Evolutionary conservation across 2,888 invertebrate species (phyloP).

Genomic region (Arrhopalites spinosus): DNA sequence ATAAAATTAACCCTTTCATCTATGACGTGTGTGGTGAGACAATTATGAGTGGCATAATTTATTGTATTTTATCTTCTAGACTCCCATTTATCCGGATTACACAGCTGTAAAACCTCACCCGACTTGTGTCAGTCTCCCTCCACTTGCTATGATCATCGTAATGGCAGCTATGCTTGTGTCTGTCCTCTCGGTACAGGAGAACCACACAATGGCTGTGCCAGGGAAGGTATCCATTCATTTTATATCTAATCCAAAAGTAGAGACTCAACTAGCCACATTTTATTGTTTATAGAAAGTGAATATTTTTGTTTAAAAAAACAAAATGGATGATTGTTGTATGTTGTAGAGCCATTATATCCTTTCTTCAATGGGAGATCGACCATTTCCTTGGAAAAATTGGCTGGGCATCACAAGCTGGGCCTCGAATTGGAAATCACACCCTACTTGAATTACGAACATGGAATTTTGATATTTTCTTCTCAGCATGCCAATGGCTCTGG

Average conservation of each 20-base stretch:
- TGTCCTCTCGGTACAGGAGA: slow-evolving; percentile 52
- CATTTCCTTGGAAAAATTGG: slow-evolving; percentile 75
- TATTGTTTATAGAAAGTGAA: not conserved
- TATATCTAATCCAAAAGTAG: too few relatives aligned
- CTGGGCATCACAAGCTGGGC: slow-evolving; percentile 81
- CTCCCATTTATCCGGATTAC: slow-evolving; percentile 49
- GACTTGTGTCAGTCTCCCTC: slow-evolving; percentile 48
- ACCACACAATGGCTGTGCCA: slow-evolving; percentile 43
- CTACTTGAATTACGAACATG: slow-evolving; percentile 71
- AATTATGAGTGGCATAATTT: too few relatives aligned
- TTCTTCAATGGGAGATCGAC: slow-evolving; percentile 82
- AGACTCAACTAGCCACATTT: too few relatives aligned
- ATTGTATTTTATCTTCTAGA: slow-evolving; percentile 25
- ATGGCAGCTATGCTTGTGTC: slow-evolving; percentile 53
- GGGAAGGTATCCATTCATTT: slow-evolving; percentile 47
- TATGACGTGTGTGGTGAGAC: too few relatives aligned
- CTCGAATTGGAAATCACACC: slow-evolving; percentile 86
- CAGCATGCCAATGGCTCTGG: slow-evolving; percentile 82
- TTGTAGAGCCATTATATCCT: slow-evolving; percentile 62
- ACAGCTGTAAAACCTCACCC: slow-evolving; percentile 47
- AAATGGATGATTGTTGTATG: not conserved
- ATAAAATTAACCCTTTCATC: too few relatives aligned
- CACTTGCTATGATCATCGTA: slow-evolving; percentile 53
- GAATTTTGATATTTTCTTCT: slow-evolving; percentile 83
- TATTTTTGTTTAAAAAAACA: too few relatives aligned